These are phyloP conservation scores for Ischnura elegans DNA, from an alignment of 2,888 invertebrate species.

Conservation along the genomic window DNA sequence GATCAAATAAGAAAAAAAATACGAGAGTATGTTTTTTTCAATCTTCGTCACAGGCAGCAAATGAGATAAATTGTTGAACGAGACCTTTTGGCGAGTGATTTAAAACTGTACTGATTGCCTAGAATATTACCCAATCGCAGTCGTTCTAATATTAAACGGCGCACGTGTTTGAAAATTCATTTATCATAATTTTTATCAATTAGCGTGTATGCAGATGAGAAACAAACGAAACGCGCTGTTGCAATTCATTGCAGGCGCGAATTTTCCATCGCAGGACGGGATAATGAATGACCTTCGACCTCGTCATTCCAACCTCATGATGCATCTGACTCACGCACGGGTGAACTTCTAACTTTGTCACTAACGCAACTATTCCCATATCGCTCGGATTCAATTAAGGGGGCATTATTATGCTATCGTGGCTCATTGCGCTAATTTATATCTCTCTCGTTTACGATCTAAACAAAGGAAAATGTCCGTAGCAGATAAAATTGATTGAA, in stretches of 20 bases:
- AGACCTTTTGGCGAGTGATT: too few species aligned
- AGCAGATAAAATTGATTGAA: too few species aligned
- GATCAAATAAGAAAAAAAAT: too few species aligned
- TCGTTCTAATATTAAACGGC: neutral
- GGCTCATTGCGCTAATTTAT: too few species aligned
- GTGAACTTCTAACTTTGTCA: neutral
- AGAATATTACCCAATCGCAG: neutral
- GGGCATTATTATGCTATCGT: neutral
- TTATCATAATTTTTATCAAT: neutral
- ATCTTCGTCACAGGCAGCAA: too few species aligned
- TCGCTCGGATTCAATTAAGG: neutral
- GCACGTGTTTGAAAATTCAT: neutral
- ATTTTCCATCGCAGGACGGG: neutral
- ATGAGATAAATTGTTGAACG: too few species aligned
- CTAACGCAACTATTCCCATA: neutral
- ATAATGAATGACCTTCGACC: neutral
- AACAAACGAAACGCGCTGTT: neutral
- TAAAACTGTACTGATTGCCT: neutral
- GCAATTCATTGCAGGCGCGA: neutral
- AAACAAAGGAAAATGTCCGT: too few species aligned
- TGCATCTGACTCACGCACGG: neutral
- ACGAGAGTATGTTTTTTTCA: too few species aligned
- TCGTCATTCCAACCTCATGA: neutral
- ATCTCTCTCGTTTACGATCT: too few species aligned
- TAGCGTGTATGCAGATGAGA: neutral